Conservation (phyloP, 2,888 invertebrate species). For the Hydraecia micacea region DNA sequence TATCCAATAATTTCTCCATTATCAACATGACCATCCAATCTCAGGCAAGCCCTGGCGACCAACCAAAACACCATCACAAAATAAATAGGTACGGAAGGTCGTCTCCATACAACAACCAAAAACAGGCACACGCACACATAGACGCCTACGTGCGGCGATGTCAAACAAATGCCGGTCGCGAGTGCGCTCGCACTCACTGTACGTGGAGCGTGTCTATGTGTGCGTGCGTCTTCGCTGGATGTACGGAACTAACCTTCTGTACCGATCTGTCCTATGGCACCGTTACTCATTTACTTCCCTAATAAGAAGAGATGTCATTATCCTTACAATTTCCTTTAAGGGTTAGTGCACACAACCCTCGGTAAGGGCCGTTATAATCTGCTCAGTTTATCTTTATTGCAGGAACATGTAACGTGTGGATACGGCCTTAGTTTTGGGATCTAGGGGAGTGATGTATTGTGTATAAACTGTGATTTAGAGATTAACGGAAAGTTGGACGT, state of each 20-base stretch:
- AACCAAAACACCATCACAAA: neutral
- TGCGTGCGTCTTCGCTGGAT: neutral
- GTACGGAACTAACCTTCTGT: neutral
- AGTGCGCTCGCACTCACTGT: neutral
- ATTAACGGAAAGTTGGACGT: constrained; percentile 11
- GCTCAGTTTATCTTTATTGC: constrained; percentile 65
- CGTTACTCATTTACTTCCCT: constrained; percentile 52
- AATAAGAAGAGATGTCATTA: constrained; percentile 65
- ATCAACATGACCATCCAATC: constrained; percentile 42
- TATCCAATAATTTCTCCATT: constrained; percentile 23
- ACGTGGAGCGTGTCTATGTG: no score
- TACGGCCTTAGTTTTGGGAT: constrained; percentile 52
- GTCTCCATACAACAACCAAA: neutral
- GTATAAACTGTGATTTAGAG: constrained; percentile 49
- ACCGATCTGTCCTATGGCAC: neutral
- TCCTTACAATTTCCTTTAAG: constrained; percentile 60
- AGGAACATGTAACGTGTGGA: constrained; percentile 58
- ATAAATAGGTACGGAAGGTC: neutral
- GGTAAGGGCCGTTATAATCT: constrained; percentile 54
- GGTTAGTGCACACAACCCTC: constrained; percentile 54
- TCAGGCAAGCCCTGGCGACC: constrained; percentile 2
- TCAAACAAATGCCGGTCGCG: neutral
- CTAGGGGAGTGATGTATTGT: constrained; percentile 45
- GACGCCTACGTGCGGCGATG: fast-evolving
- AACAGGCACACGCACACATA: neutral